phyloP scores from a whole-genome alignment of 2,113 vertebrate species.

The Pseudonaja textilis region DNA sequence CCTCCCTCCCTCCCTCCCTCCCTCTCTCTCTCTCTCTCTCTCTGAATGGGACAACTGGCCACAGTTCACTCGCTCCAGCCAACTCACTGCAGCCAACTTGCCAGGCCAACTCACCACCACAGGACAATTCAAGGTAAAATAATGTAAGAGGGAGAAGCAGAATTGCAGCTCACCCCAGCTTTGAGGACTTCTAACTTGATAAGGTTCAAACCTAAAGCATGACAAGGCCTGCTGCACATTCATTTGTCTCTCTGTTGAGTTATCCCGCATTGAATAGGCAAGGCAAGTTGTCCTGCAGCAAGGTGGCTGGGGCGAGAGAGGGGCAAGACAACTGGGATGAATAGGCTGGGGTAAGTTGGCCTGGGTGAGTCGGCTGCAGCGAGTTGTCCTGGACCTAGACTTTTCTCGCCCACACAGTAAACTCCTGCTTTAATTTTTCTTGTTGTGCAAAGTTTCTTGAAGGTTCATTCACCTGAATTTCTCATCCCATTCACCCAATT shows the following conservation, averaged over 20 bases:
- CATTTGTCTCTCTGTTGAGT: background rate
- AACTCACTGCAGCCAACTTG: background rate
- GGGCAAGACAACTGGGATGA: too few species aligned
- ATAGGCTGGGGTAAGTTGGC: too few species aligned
- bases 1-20: too few species aligned
- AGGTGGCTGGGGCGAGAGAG: too few species aligned
- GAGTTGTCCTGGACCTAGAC: too few species aligned
- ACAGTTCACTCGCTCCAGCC: background rate
- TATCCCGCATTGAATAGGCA: background rate
- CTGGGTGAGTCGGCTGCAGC: too few species aligned
- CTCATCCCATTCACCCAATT: background rate
- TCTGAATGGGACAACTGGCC: background rate
- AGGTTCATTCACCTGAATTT: background rate
- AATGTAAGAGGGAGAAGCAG: background rate
- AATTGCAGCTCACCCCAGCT: background rate
- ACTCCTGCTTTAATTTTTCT: background rate
- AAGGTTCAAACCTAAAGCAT: background rate
- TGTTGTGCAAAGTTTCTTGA: background rate
- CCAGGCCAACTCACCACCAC: background rate
- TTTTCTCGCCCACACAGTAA: background rate
- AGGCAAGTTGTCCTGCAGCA: too few species aligned
- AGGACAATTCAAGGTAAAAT: background rate
- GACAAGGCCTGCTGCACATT: background rate
- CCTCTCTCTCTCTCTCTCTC: background rate
- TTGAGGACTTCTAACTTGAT: background rate